phyloP scores from a whole-genome alignment of 2,113 vertebrate species.

The Syngnathus floridae region DNA sequence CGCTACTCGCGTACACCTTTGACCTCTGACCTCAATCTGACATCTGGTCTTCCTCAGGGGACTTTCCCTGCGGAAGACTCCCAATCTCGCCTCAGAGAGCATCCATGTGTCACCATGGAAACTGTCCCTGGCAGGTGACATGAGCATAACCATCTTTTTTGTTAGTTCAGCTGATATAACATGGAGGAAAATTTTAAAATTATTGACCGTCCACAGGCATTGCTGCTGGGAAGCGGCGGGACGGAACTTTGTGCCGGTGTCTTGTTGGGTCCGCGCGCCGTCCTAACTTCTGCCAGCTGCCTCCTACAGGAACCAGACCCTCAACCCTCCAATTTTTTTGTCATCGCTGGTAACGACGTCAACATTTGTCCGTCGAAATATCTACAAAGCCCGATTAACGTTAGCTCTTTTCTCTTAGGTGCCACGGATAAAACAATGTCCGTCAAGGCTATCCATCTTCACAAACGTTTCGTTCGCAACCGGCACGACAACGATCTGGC shows the following conservation, averaged over 20 bases:
- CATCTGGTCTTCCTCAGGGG: conserved; percentile 32
- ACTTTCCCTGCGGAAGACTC: conserved; percentile 60
- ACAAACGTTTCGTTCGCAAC: conserved; percentile 55
- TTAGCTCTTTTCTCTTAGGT: conserved; percentile 18
- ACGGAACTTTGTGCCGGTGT: conserved; percentile 76
- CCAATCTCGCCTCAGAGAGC: not conserved
- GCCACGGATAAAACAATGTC: not conserved
- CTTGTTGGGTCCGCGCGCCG: conserved; percentile 67
- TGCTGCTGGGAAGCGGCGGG: conserved; percentile 57
- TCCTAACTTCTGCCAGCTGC: conserved; percentile 79
- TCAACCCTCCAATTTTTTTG: conserved; percentile 20
- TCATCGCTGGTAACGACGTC: conserved; percentile 62
- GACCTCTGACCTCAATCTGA: not conserved
- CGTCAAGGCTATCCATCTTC: conserved; percentile 53
- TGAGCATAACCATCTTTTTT: not conserved
- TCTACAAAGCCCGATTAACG: not conserved
- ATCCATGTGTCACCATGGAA: conserved; percentile 8
- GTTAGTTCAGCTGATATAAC: not conserved
- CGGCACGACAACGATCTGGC: conserved; percentile 72
- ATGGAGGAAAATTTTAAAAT: not conserved
- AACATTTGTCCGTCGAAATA: no score
- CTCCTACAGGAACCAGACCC: conserved; percentile 14
- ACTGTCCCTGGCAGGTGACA: conserved; percentile 86
- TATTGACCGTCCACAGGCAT: conserved; percentile 63
- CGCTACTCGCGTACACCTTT: not conserved